Conservation (phyloP, 2,113 vertebrate species). For the Spheniscus mendiculus region DNA sequence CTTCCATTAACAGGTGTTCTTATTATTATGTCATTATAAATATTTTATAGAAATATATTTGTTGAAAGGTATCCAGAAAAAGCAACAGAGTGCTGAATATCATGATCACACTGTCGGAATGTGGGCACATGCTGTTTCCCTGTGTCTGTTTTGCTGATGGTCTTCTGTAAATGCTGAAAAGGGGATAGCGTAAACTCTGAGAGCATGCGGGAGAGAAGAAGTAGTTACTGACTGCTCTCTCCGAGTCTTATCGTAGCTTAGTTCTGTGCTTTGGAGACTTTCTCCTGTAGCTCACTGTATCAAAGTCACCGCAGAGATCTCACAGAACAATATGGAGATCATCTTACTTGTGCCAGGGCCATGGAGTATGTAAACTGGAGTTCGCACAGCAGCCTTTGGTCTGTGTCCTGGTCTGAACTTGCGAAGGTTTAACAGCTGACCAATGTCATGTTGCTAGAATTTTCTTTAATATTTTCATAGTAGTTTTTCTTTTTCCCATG, state of each 20-base stretch:
- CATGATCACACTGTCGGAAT: background rate
- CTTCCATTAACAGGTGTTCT: background rate
- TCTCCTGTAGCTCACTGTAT: background rate
- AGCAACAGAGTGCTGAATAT: background rate
- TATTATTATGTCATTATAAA: background rate
- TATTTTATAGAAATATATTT: background rate
- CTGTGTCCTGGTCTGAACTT: background rate
- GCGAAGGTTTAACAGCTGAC: background rate
- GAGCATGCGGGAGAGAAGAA: background rate
- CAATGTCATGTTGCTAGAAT: background rate
- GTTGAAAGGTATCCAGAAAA: background rate
- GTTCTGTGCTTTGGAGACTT: background rate
- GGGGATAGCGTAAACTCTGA: background rate
- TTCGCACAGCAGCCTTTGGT: background rate
- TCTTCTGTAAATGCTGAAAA: background rate
- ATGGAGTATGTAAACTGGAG: background rate
- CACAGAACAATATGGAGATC: background rate
- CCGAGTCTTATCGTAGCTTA: background rate
- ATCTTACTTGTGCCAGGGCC: background rate
- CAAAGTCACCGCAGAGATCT: background rate
- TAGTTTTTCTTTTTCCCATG: background rate
- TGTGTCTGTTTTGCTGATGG: background rate
- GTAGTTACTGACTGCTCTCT: background rate
- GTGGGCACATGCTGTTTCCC: background rate
- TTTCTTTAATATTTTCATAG: background rate